phyloP scores from a whole-genome alignment of 2,113 vertebrate species.

The Cepphus grylle region DNA sequence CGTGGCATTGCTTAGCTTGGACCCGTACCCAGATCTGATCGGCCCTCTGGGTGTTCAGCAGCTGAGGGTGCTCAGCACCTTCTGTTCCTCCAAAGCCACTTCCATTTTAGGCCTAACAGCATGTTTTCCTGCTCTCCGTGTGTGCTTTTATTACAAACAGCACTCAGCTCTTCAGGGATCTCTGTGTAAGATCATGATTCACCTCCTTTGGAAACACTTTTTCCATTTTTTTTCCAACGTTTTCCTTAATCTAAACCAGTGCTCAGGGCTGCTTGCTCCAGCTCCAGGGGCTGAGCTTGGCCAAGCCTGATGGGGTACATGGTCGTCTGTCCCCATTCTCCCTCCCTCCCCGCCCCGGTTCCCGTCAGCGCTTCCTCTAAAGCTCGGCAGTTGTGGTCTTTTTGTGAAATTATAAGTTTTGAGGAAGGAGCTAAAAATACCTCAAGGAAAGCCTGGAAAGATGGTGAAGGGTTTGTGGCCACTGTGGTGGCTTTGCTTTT shows the following conservation, averaged over 20 bases:
- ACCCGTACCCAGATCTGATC: fast-evolving
- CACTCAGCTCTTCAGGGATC: conserved; percentile 55
- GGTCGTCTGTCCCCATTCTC: neutral
- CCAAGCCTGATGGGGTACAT: fast-evolving
- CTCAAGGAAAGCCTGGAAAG: conserved; percentile 12
- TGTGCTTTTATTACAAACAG: conserved; percentile 60
- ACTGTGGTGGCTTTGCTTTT: neutral
- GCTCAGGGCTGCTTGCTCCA: neutral
- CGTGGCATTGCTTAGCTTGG: neutral
- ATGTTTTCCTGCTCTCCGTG: neutral
- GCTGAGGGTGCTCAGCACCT: neutral
- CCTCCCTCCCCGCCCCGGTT: fast-evolving
- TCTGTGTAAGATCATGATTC: conserved; percentile 56
- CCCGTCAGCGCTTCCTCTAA: neutral
- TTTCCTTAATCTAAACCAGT: conserved; percentile 58
- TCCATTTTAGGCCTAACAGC: neutral
- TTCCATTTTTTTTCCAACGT: neutral
- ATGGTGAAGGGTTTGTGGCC: neutral
- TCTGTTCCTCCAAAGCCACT: neutral
- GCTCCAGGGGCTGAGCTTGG: neutral
- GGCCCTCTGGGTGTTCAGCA: neutral
- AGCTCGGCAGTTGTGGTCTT: neutral
- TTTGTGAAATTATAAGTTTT: neutral
- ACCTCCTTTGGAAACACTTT: conserved; percentile 45
- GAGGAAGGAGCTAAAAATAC: conserved; percentile 35